Percentiles rank a stretch among this genome's conserved stretches.
Conservation (phyloP, 2,797 vertebrate genomes). For the Limnodromus scolopaceus region DNA sequence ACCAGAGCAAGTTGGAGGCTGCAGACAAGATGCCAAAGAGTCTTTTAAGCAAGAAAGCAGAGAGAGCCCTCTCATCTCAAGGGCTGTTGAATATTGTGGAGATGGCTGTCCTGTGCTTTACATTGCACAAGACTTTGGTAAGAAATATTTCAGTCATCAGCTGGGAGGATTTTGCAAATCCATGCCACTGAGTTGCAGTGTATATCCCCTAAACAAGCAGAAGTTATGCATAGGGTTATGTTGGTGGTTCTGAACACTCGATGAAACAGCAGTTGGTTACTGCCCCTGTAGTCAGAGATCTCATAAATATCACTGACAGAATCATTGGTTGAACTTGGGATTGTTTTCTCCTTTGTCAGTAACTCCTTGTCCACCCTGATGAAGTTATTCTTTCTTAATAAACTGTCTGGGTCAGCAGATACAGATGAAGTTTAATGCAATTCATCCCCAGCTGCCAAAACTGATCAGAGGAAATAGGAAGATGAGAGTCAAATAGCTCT, state of each 20-base stretch:
- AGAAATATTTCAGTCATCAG: neutral
- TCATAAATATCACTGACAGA: neutral
- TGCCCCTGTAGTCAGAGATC: neutral
- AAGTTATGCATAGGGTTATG: neutral
- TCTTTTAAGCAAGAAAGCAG: neutral
- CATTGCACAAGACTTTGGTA: neutral
- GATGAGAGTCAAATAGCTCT: constrained; percentile 2
- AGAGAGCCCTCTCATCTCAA: neutral
- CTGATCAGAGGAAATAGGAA: neutral
- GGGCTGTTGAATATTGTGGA: neutral
- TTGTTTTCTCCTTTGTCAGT: neutral
- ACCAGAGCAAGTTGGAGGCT: neutral
- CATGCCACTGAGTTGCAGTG: neutral
- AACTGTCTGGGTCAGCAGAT: neutral
- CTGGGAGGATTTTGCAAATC: neutral
- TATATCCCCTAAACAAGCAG: neutral
- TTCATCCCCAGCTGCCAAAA: neutral
- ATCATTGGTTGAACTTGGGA: neutral
- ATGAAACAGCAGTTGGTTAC: neutral
- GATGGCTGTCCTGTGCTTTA: neutral
- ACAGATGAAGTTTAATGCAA: neutral
- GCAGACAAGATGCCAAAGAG: neutral
- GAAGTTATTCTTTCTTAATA: neutral
- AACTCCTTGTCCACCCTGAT: neutral
- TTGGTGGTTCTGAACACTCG: neutral